Evolutionary conservation across 2,113 vertebrate genomes (phyloP), one percentile per base, ranked within the genome.

Genomic region (Brachyistius frenatus): DNA sequence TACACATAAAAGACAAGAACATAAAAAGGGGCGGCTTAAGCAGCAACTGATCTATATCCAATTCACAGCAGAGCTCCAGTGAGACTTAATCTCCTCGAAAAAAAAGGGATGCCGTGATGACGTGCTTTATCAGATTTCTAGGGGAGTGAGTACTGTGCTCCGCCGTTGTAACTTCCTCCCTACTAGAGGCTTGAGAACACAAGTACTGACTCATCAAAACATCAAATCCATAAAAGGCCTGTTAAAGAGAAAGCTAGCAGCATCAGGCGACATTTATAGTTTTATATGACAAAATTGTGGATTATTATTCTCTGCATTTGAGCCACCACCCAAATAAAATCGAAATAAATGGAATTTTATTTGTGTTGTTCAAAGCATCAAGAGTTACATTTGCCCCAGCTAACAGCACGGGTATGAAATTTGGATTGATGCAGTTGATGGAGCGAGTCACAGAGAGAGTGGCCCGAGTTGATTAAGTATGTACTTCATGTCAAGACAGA

Each of bases 191-290:
- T 2, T 56, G 35, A 23, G 9, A 35, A 15, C 23, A 49, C 3
- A 5, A 75, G 15, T 71, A 60, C 50, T 46, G 7, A 9, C 56
- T 68, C 44, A 47, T 70, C 5, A 9, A 49, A 37, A 56, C 3
- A 41, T 11, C 13, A 5, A 2, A 30, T 23, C 7, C 58, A 44
- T 35, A 1, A 58, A 35, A 54, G 30, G 23, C 2, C 31, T 31
- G 15, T 64, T 56, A 33, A 46, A 63, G 13, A 2, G 50, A 16
- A 3, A 14, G 11, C 33, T 14, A 9, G 53, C 3, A 7, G 15
- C 6, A 32, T 39, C 9, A 62, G 23, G 4, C 30, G 11, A 53
- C 1, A 35, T 37, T 31, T 6, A 33, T 1, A 2, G 33, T 55
- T 49, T 33, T 32, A 23, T 30, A 49, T 16, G 66, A 16, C 15